phyloP scores from a whole-genome alignment of 2,797 vertebrate species.

The Echiichthys vipera region DNA sequence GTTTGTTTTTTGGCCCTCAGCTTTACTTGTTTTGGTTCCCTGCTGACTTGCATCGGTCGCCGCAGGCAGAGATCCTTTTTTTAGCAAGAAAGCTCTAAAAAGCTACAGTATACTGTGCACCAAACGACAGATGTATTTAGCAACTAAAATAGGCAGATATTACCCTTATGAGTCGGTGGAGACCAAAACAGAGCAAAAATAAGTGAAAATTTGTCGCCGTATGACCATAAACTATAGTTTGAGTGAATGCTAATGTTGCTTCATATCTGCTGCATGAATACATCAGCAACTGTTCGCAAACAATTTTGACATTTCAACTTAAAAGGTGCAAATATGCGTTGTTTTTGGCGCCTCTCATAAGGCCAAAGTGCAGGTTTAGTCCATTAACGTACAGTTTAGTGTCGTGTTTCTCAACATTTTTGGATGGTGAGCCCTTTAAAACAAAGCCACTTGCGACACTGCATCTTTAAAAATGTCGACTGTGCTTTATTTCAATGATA shows the following conservation, averaged over 20 bases:
- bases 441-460: neutral
- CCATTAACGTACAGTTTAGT: neutral
- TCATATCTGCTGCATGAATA: neutral
- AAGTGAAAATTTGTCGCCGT: neutral
- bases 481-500: neutral
- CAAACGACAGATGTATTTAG: neutral
- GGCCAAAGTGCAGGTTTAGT: neutral
- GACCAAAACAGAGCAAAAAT: neutral
- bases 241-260: neutral
- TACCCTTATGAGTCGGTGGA: neutral
- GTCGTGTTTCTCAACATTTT: neutral
- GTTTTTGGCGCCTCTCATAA: neutral
- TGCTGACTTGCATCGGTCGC: neutral
- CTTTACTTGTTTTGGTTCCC: neutral
- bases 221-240: neutral
- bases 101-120: neutral
- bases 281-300: neutral
- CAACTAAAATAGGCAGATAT: neutral
- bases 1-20: neutral
- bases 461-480: neutral
- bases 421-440: neutral
- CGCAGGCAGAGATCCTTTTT: neutral
- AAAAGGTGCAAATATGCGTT: neutral
- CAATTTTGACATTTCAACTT: neutral
- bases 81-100: neutral